Percentiles rank a stretch among this genome's conserved stretches.
These are phyloP conservation scores for Gymnorhina tibicen DNA, from an alignment of 2,113 vertebrate genomes.

Conservation along the genomic window DNA sequence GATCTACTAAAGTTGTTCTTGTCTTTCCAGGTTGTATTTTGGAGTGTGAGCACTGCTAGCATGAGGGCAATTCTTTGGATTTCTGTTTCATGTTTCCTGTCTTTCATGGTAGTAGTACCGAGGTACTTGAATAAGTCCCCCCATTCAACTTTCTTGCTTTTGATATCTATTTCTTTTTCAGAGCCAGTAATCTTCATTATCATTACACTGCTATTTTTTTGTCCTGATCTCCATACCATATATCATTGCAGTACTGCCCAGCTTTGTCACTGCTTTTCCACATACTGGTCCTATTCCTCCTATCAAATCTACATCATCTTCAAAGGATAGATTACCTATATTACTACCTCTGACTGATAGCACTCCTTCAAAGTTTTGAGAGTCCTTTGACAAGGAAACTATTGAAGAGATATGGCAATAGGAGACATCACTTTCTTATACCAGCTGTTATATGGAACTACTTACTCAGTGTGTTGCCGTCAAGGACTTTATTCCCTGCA, in stretches of 20 bases:
- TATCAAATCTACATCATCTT: conserved; percentile 8
- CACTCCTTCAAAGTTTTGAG: conserved; percentile 44
- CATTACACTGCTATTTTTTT: background rate
- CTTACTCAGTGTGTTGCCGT: conserved; percentile 42
- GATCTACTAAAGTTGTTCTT: conserved; percentile 42
- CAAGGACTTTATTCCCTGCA: conserved; percentile 17
- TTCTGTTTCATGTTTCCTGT: conserved; percentile 22
- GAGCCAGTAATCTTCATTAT: conserved; percentile 31
- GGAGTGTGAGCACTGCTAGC: conserved; percentile 2
- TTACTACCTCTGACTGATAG: background rate
- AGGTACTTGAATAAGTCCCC: conserved; percentile 29
- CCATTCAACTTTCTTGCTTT: conserved; percentile 44
- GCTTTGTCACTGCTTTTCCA: conserved; percentile 4
- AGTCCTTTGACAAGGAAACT: conserved; percentile 52
- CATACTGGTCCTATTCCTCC: background rate
- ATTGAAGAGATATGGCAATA: conserved; percentile 27
- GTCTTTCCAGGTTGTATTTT: conserved; percentile 24
- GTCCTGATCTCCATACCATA: conserved; percentile 23
- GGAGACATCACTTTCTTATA: conserved; percentile 23
- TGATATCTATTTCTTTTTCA: conserved; percentile 43
- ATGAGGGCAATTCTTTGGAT: conserved; percentile 34
- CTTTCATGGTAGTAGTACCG: conserved; percentile 41
- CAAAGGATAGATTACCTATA: conserved; percentile 17
- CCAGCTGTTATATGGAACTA: conserved; percentile 25
- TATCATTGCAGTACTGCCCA: background rate